Evolutionary conservation across 1,140 invertebrate genomes (phyloP), one percentile per base, ranked within the genome.

Genomic region (Cataglyphis hispanica): DNA sequence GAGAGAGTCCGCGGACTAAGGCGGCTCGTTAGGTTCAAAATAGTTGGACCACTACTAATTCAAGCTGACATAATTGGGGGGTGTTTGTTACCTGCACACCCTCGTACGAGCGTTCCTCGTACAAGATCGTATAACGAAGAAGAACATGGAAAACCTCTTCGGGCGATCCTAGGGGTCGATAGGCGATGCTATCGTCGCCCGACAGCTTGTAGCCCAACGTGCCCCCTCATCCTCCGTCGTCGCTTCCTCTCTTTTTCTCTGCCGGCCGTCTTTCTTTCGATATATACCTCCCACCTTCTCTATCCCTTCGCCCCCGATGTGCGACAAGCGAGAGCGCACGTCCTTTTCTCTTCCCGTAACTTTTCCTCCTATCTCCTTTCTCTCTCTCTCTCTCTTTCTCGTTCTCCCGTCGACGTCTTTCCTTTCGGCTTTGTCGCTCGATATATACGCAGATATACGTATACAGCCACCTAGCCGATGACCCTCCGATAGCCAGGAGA

Each of bases 141-240:
- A 92, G 93, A 94, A 95, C 94, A 95, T 91, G 94, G 93, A 95
- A 95, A 95, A 94, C 94, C 94, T 95, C 91, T 95, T 93, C 87
- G 89, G 90, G 89, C 92, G 94, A 95, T 95, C 91, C 91, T 93
- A 91, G 87, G 87, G 86, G 77, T 93, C 92, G 93, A 94, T 94
- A 94, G 91, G 91, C 91, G 93, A 95, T 94, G 94, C 92, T 94
- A 95, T 95, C 94, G 93, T 89, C 89, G 90, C 89, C 90, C 91
- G 92, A 93, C 90, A 92, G 92, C 93, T 92, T 94, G 94, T 95
- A 93, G 89, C 90, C 92, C 90, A 90, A 87, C 90, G 74, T 92
- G 89, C 85, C 74, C 85, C 74, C 85, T 87, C 91, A 67, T 87
- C 85, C 70, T 91, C 88, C 74, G 22, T 43, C 85, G 34, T 86